Percentiles rank a stretch among this genome's conserved stretches.
Evolutionary conservation across 1,140 invertebrate species (phyloP).

Genomic region (Hylaeus anthracinus): DNA sequence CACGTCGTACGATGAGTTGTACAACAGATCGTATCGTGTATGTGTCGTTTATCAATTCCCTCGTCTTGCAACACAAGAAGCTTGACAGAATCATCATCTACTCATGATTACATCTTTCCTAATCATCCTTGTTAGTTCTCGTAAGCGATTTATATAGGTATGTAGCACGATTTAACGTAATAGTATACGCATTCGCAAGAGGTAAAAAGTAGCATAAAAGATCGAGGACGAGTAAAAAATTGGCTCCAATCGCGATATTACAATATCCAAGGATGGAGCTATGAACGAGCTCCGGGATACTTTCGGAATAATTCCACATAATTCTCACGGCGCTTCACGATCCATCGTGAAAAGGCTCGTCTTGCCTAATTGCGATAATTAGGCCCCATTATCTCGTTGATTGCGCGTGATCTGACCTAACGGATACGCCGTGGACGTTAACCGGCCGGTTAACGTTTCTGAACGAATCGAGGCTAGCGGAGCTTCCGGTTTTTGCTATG

Average conservation of each 20-base stretch:
- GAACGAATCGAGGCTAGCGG: conserved; percentile 56
- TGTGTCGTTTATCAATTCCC: too few species aligned
- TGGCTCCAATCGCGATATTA: not conserved
- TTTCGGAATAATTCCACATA: not conserved
- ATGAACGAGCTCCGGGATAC: not conserved
- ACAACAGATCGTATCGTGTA: too few species aligned
- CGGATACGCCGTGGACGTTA: conserved; percentile 40
- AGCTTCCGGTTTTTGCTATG: conserved; percentile 59
- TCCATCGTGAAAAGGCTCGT: not conserved
- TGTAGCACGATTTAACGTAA: too few species aligned
- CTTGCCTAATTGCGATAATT: conserved; percentile 25
- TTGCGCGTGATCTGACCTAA: conserved; percentile 41
- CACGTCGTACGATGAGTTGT: too few species aligned
- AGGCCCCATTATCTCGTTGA: conserved; percentile 18
- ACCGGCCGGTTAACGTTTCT: conserved; percentile 31
- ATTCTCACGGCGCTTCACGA: conserved; percentile 12
- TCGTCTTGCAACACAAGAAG: too few species aligned
- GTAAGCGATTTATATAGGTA: too few species aligned
- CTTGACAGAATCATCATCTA: too few species aligned
- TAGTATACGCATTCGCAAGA: too few species aligned
- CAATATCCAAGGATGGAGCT: not conserved
- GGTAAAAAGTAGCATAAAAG: too few species aligned
- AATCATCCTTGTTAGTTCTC: too few species aligned
- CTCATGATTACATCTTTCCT: too few species aligned
- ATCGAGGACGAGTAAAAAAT: too few species aligned